Base-by-base conservation (phyloP, 2,888 invertebrate species). In the Orchestes rusci region DNA sequence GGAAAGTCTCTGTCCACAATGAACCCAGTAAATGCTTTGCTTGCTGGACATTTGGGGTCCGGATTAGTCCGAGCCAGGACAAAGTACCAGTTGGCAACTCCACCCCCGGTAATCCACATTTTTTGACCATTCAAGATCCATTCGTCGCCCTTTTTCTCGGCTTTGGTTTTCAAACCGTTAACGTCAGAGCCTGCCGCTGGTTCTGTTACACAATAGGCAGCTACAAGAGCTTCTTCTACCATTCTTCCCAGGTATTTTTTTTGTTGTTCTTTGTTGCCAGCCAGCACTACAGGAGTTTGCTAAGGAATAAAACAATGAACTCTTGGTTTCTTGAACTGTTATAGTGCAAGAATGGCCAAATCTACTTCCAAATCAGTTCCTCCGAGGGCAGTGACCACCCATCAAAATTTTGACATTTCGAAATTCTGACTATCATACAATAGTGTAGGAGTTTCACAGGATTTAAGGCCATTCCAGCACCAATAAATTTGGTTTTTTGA, bases 41-140 rank as follows among this genome's bases (percentile, higher is more conserved):
- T 78, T 2, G 95, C 80, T 1, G 95, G 82, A 47, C 80, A 77
- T 68, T 95, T 94, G 3, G 94, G 94, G 67, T 97, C 93, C 0
- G 91, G 80, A 68, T 91, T 82, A 1, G 95, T 93, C 48, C 95
- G 79, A 0, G 96, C 94, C 53, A 97, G 70, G 31, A 97, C 89
- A 66, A 96, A 97, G 67, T 91, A 86, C 91, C 91, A 97, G 70
- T 91, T 94, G 18, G 97, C 97, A 20, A 91, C 86, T 32, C 93
- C 95, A 18, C 92, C 96, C 65, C 95, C 95, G 37, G 97, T 97
- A 62, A 99, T 97, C 97, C 97, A 99, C 96, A 97, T 97, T 71
- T 97, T 97, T 63, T 92, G 90, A 1, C 97, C 97, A 67, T 68
- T 86, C 16, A 97, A 64, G 51, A 97, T 80, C 73, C 87, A 99